These are phyloP conservation scores for Catonia carolina DNA, from an alignment of 2,888 invertebrate species.

Conservation along the genomic window DNA sequence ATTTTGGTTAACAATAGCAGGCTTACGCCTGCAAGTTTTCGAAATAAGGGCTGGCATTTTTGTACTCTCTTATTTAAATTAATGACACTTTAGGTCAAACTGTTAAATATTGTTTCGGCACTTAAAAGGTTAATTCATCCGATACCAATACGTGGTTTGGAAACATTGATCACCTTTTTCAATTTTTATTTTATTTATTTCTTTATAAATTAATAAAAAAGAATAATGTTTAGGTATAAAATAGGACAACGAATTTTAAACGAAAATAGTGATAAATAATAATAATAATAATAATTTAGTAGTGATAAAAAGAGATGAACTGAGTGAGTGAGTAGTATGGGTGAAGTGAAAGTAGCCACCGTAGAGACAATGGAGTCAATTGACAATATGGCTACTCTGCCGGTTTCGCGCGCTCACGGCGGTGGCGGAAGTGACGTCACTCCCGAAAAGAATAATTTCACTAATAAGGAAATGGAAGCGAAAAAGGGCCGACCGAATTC, in stretches of 20 bases:
- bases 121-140: too few relatives aligned
- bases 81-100: too few relatives aligned
- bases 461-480: constrained; percentile 43
- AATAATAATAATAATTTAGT: neutral
- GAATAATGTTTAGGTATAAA: neutral
- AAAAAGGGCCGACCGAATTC: constrained; percentile 39
- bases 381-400: constrained; percentile 84
- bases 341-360: constrained; percentile 76
- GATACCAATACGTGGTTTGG: too few relatives aligned
- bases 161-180: too few relatives aligned
- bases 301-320: neutral
- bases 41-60: too few relatives aligned
- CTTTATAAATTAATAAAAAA: too few relatives aligned
- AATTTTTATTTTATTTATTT: too few relatives aligned
- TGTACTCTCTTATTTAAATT: too few relatives aligned
- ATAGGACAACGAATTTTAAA: neutral
- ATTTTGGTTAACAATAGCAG: too few relatives aligned
- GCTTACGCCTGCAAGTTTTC: too few relatives aligned
- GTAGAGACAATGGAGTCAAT: constrained; percentile 64
- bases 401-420: constrained; percentile 63
- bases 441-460: constrained; percentile 73
- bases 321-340: constrained; percentile 23
- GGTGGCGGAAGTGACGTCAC: constrained; percentile 45
- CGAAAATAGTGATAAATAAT: neutral
- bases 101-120: too few relatives aligned